phyloP scores from a whole-genome alignment of 1,140 invertebrate genomes.

The Eupristina koningsbergeri region DNA sequence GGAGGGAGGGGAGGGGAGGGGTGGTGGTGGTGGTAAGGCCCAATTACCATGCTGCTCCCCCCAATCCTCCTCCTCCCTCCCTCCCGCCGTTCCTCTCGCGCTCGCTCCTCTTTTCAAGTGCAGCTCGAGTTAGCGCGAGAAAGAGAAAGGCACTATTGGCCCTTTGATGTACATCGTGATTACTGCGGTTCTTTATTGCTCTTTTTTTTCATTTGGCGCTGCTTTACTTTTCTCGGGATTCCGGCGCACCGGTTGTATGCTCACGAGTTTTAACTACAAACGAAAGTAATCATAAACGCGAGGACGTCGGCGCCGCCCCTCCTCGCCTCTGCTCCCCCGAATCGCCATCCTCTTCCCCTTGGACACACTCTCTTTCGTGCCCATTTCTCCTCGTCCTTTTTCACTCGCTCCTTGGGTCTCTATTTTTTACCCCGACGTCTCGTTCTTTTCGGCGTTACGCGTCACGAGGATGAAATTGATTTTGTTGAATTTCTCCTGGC shows the following conservation, averaged over 20 bases:
- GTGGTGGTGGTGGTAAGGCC: neutral
- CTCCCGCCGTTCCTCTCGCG: neutral
- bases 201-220: neutral
- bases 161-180: conserved; percentile 10
- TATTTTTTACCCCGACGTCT: neutral
- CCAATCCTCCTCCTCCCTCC: too few species aligned
- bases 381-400: conserved; percentile 34
- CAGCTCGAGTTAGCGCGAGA: conserved; percentile 26
- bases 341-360: neutral
- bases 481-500: conserved; percentile 14
- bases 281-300: conserved; percentile 45
- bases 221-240: neutral
- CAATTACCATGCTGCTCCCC: too few species aligned
- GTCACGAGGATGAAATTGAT: conserved; percentile 13
- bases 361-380: neutral
- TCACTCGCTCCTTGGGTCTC: neutral
- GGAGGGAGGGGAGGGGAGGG: neutral
- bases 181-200: conserved; percentile 11
- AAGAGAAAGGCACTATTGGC: conserved; percentile 51
- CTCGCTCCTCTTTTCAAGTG: conserved; percentile 30
- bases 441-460: neutral
- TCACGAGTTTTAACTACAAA: conserved; percentile 26
- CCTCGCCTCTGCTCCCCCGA: neutral
- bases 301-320: neutral
- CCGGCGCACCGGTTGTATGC: neutral